These are phyloP conservation scores for Nezara viridula DNA, from an alignment of 2,888 invertebrate species.

Conservation along the genomic window DNA sequence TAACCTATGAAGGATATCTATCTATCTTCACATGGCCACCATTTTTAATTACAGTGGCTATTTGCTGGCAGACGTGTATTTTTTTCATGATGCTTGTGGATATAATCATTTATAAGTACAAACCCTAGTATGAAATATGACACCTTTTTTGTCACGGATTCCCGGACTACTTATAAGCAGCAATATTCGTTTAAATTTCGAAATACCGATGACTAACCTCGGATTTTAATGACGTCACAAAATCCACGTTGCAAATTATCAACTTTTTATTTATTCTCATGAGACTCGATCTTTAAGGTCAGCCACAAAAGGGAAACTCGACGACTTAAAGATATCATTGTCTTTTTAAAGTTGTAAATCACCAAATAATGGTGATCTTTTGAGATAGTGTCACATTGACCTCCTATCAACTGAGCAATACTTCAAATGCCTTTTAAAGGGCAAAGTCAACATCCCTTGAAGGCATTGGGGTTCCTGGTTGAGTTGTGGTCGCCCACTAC, in stretches of 20 bases:
- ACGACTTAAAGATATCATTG: not conserved
- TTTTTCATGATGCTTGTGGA: too few relatives aligned
- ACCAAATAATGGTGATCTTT: constrained; percentile 3
- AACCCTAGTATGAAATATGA: too few relatives aligned
- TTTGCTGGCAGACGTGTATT: too few relatives aligned
- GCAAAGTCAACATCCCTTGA: not conserved
- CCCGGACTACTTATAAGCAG: too few relatives aligned
- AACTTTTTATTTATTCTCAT: not conserved
- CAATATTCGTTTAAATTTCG: not conserved
- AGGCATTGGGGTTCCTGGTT: not conserved
- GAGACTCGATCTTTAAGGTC: not conserved
- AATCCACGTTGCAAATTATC: not conserved
- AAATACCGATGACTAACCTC: not conserved
- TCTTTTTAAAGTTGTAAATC: not conserved
- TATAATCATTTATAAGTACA: too few relatives aligned
- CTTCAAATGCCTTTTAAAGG: constrained; percentile 22
- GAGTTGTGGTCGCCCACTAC: not conserved
- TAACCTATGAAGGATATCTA: too few relatives aligned
- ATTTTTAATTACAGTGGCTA: too few relatives aligned
- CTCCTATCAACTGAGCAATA: constrained; percentile 24
- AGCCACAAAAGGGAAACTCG: not conserved
- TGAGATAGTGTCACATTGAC: not conserved
- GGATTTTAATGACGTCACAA: not conserved
- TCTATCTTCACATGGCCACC: too few relatives aligned
- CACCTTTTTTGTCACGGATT: too few relatives aligned